Evolutionary conservation across 23 tunicate species (phyloP).

Genomic region (Styela plicata): DNA sequence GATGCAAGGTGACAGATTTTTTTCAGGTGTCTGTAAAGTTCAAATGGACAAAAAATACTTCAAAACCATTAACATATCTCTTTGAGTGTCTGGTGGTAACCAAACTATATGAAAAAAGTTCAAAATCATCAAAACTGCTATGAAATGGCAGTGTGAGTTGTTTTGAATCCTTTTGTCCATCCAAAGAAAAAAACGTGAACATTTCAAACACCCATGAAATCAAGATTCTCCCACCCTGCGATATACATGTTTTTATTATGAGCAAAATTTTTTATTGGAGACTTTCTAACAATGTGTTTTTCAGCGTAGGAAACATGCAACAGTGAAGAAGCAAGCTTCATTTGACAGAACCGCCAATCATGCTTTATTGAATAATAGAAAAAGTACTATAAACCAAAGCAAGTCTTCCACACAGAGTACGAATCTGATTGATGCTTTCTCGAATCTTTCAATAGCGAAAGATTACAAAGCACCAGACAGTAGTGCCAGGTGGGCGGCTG

Average conservation of each 20-base stretch:
- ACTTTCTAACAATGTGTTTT: too few species aligned
- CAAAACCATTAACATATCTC: too few species aligned
- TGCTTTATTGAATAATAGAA: background rate
- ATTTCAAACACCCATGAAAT: background rate
- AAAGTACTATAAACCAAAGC: background rate
- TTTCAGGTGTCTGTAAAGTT: too few species aligned
- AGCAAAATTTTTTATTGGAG: too few species aligned
- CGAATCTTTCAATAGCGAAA: slow-evolving; percentile 6
- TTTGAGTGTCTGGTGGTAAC: too few species aligned
- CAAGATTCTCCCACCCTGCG: background rate
- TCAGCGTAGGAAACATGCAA: slow-evolving; percentile 9
- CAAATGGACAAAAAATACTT: background rate
- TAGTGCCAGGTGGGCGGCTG: background rate
- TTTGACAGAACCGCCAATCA: background rate
- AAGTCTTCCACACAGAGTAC: slow-evolving; percentile 19
- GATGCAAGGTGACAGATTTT: background rate
- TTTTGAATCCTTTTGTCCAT: too few species aligned
- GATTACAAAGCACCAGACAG: background rate
- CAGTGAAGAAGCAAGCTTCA: background rate
- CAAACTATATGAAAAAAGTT: too few species aligned
- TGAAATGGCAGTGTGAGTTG: too few species aligned
- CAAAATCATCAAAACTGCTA: too few species aligned
- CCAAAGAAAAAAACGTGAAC: too few species aligned
- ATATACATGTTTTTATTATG: too few species aligned
- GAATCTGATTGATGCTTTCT: background rate